Evolutionary conservation across 2,797 vertebrate species (phyloP), one percentile per base, ranked within the genome.

Genomic region (Thripadectes ignobilis): DNA sequence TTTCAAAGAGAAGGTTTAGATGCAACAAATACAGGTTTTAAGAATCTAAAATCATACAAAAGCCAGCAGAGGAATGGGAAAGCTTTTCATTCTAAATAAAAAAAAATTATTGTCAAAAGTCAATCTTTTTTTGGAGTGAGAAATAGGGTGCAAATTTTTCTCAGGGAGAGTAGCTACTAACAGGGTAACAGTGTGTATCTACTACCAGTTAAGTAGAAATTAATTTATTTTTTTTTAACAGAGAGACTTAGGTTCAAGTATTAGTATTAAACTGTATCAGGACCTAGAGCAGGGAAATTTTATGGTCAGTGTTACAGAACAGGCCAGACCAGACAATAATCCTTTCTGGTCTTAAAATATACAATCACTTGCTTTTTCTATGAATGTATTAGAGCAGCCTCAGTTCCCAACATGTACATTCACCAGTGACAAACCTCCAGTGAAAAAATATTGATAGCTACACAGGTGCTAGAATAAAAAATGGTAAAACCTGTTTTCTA

Each of bases 401-500:
- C 83, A 73, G 69, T 81, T 69, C 52, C 62, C 22, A 95, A 75
- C 36, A 7, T 32, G n/a, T 76, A 68, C 27, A 34, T 63, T 75
- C 54, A 85, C 62, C 90, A 79, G 16, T 39, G 69, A 85, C 62
- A 71, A 95, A 73, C 61, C 92, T 93, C 92, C 92, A 91, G 92
- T 59, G 92, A 20, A 73, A 97, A 96, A 65, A 83, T 15, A 15
- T 61, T 95, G 79, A 86, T 88, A 93, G 72, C 46, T 85, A 89
- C 90, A 93, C 91, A 96, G 89, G 83, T 93, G 59, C 78, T 95
- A 76, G 74, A 89, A 79, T 59, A 88, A 96, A 97, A 85, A 96
- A 86, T 68, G 77, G 75, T 54, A 85, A 97, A 95, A 90, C 88
- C 79, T 97, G 88, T 95, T 97, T 97, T 88, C 92, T 79, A 95